These are phyloP conservation scores for Cistogaster globosa DNA, from an alignment of 2,888 invertebrate genomes.

Conservation along the genomic window DNA sequence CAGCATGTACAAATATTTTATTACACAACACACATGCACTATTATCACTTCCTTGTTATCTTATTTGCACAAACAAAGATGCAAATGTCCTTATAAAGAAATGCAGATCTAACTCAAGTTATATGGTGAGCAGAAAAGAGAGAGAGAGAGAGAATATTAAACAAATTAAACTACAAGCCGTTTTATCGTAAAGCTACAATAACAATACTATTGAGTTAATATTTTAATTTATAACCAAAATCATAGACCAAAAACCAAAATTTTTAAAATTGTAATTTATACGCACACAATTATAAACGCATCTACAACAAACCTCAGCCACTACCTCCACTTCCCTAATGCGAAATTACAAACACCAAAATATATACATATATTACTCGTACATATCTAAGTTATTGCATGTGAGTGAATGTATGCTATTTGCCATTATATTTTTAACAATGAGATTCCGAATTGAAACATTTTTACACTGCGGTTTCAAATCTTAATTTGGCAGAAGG, in stretches of 20 bases:
- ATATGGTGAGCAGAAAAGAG: background rate
- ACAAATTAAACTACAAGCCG: slow-evolving; percentile 38
- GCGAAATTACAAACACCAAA: slow-evolving; percentile 29
- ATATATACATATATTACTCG: slow-evolving; percentile 24
- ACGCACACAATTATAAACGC: slow-evolving; percentile 7
- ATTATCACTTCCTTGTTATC: slow-evolving; percentile 53
- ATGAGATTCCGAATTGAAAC: slow-evolving; percentile 51
- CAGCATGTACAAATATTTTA: slow-evolving; percentile 7
- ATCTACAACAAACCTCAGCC: slow-evolving; percentile 16
- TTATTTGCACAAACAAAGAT: slow-evolving; percentile 31
- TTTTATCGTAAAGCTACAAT: slow-evolving; percentile 53
- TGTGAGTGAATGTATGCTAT: background rate
- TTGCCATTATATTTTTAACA: background rate
- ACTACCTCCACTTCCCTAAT: slow-evolving; percentile 8
- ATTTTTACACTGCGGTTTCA: slow-evolving; percentile 24
- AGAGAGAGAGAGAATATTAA: background rate
- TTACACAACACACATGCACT: background rate
- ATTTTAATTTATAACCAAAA: slow-evolving; percentile 65
- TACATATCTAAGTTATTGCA: background rate
- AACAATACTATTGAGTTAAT: slow-evolving; percentile 68
- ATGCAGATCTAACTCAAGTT: background rate
- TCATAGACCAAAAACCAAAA: slow-evolving; percentile 53
- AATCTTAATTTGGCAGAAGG: background rate
- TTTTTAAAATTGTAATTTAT: slow-evolving; percentile 42
- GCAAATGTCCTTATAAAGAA: background rate